Conservation (phyloP, 64 coral and sea anemone genomes). For the Pocillopora verrucosa region DNA sequence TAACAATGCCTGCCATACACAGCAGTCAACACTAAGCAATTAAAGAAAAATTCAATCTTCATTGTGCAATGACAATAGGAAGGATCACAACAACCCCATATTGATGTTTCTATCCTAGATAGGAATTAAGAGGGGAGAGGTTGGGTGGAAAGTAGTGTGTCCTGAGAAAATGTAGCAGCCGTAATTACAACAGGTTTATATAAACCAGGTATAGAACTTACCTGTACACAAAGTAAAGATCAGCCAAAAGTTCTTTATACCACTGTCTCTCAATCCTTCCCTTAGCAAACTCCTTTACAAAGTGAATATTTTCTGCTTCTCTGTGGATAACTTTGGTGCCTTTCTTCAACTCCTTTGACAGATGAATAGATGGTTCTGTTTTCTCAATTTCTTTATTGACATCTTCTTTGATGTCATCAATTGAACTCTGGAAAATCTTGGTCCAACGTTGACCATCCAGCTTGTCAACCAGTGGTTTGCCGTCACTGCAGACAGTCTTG, state of each 20-base stretch:
- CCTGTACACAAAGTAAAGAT: constrained; percentile 94
- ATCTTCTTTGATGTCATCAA: constrained; percentile 44
- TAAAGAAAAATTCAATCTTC: no score
- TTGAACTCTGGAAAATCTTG: constrained; percentile 53
- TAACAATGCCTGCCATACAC: no score
- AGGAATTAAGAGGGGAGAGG: no score
- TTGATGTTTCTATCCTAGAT: no score
- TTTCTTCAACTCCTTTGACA: constrained; percentile 86
- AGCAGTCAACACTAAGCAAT: no score
- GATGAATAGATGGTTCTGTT: constrained; percentile 60
- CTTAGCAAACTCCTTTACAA: constrained; percentile 85
- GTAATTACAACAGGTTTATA: neutral
- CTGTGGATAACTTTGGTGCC: constrained; percentile 78
- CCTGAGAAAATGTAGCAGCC: no score
- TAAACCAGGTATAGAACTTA: constrained; percentile 22
- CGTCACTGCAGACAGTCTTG: constrained; percentile 96
- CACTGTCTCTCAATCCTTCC: constrained; percentile 75
- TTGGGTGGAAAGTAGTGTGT: no score
- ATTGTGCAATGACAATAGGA: no score
- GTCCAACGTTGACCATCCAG: constrained; percentile 78
- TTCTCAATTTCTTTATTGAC: constrained; percentile 60
- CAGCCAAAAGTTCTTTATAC: constrained; percentile 81
- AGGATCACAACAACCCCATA: no score
- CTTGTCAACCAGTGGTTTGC: constrained; percentile 84
- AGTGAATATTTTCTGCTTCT: constrained; percentile 85